Percentiles rank a stretch among this genome's conserved stretches.
Conservation (phyloP, 2,113 vertebrate genomes). For the Ptyas mucosa region DNA sequence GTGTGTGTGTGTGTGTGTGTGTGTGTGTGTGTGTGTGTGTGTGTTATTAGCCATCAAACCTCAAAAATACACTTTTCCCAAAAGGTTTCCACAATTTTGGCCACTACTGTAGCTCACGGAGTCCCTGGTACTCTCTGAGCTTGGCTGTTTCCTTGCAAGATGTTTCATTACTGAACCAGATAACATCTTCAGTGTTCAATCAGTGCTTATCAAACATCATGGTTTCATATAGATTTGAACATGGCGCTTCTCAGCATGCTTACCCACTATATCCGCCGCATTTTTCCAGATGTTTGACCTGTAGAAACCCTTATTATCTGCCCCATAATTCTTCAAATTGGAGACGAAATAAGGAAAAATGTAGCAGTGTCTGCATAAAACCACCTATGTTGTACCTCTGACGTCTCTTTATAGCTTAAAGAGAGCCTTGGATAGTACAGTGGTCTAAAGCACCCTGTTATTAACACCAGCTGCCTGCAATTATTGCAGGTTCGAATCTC, state of each 20-base stretch:
- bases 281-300: not conserved
- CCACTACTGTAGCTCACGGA: not conserved
- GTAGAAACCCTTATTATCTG: not conserved
- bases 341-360: not conserved
- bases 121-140: not conserved
- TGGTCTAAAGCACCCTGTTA: too few relatives aligned
- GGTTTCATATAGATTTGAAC: not conserved
- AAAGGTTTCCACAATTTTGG: too few relatives aligned
- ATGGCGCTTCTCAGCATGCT: not conserved
- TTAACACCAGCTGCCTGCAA: too few relatives aligned
- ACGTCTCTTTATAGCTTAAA: not conserved
- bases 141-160: not conserved
- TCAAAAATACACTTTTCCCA: too few relatives aligned
- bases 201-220: not conserved
- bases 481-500: too few relatives aligned
- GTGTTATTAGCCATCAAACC: too few relatives aligned
- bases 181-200: not conserved
- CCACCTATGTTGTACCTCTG: not conserved
- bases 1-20: too few relatives aligned
- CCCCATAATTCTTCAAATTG: not conserved
- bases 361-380: not conserved
- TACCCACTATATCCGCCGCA: not conserved
- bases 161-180: not conserved
- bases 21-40: too few relatives aligned
- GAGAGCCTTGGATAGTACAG: too few relatives aligned